phyloP scores from a whole-genome alignment of 1,140 invertebrate species.

The Drosophila sulfurigaster region DNA sequence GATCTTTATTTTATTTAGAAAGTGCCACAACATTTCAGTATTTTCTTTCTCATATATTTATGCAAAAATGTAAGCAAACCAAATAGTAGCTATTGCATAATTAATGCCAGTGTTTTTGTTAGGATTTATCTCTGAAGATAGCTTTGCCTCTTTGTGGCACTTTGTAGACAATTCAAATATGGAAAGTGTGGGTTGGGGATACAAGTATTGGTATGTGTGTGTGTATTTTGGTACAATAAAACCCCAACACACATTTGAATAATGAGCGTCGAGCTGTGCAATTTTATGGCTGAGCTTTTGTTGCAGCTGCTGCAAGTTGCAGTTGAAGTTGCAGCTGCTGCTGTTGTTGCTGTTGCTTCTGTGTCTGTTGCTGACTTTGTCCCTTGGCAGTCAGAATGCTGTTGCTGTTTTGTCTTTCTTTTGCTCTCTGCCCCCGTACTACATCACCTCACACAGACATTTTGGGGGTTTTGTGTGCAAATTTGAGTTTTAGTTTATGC shows the following conservation, averaged over 20 bases:
- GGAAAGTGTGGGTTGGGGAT: slow-evolving; percentile 4
- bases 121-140: neutral
- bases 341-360: slow-evolving; percentile 23
- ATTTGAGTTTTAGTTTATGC: slow-evolving; percentile 68
- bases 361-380: slow-evolving; percentile 13
- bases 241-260: slow-evolving; percentile 68
- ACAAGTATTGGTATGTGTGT: neutral
- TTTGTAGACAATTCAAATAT: slow-evolving; percentile 5
- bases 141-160: neutral
- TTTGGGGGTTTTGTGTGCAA: slow-evolving; percentile 68
- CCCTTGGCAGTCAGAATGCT: slow-evolving; percentile 25
- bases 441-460: slow-evolving; percentile 49
- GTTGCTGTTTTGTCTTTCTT: neutral
- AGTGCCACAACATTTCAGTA: no score
- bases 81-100: neutral
- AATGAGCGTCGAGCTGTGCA: slow-evolving; percentile 61
- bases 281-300: slow-evolving; percentile 34
- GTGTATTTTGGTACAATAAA: slow-evolving; percentile 11
- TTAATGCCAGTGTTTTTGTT: neutral
- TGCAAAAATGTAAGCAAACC: neutral
- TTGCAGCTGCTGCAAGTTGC: slow-evolving; percentile 19
- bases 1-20: no score
- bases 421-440: neutral
- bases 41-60: no score
- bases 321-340: slow-evolving; percentile 22